Evolutionary conservation across 2,888 invertebrate genomes (phyloP).

Genomic region (Cabera pusaria): DNA sequence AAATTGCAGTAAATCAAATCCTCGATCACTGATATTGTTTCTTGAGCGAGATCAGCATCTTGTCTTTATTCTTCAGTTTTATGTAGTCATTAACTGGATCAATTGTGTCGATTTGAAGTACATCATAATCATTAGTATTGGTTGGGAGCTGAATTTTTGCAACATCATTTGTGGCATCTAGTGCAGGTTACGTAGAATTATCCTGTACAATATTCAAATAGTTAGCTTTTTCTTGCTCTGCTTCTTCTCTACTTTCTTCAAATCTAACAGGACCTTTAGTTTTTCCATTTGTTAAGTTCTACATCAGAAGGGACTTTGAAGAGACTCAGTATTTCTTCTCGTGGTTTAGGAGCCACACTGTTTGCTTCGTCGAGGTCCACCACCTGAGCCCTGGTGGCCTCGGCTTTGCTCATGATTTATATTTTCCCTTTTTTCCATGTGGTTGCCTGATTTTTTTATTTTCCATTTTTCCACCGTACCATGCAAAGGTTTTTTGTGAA

Average conservation of each 20-base stretch:
- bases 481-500: too few species aligned
- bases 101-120: conserved; percentile 79
- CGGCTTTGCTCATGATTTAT: too few species aligned
- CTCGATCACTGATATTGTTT: conserved; percentile 67
- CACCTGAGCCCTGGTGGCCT: too few species aligned
- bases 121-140: conserved; percentile 33
- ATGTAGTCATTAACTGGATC: conserved; percentile 85
- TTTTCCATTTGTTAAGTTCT: conserved; percentile 67
- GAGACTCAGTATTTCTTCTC: conserved; percentile 72
- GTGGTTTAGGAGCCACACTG: too few species aligned
- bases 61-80: conserved; percentile 64
- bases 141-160: conserved; percentile 55
- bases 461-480: too few species aligned
- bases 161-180: conserved; percentile 33
- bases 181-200: conserved; percentile 27
- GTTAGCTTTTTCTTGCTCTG: conserved; percentile 45
- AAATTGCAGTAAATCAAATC: conserved; percentile 61
- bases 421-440: too few species aligned
- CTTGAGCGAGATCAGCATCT: conserved; percentile 49
- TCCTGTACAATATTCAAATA: conserved; percentile 28
- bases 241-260: conserved; percentile 67
- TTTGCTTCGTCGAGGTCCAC: too few species aligned
- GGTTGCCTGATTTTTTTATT: too few species aligned
- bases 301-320: conserved; percentile 77
- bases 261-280: conserved; percentile 73